phyloP scores from a whole-genome alignment of 2,797 vertebrate genomes.

The Borostomias antarcticus region DNA sequence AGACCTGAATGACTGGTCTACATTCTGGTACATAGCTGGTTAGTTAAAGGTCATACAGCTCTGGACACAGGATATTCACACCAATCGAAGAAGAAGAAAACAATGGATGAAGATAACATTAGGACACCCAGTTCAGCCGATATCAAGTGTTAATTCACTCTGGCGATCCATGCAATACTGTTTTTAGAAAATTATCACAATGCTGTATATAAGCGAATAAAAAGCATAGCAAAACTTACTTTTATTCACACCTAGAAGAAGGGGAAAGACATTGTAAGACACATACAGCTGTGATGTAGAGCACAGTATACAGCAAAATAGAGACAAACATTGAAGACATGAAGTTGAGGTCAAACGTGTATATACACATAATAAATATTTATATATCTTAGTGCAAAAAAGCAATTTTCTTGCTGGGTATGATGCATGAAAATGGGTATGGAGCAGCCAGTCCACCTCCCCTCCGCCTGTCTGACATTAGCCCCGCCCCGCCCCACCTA shows the following conservation, averaged over 20 bases:
- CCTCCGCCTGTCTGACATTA: slow-evolving; percentile 69
- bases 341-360: slow-evolving; percentile 15
- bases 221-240: slow-evolving; percentile 26
- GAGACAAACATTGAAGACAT: background rate
- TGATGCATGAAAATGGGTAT: slow-evolving; percentile 60
- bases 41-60: no score
- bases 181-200: background rate
- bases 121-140: no score
- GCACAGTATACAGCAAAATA: background rate
- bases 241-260: slow-evolving; percentile 35
- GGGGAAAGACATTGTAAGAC: slow-evolving; percentile 12
- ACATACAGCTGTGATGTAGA: background rate
- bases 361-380: slow-evolving; percentile 11
- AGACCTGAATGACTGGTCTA: no score
- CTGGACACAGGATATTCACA: no score
- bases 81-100: no score
- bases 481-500: slow-evolving; percentile 77
- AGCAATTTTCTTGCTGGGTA: slow-evolving; percentile 71
- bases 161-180: slow-evolving; percentile 3
- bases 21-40: no score
- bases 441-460: slow-evolving; percentile 59
- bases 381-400: slow-evolving; percentile 81
- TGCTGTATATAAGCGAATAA: slow-evolving; percentile 5
- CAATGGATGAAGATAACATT: background rate
- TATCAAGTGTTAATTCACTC: background rate